These are phyloP conservation scores for Odontamblyopus lacepedii DNA, from an alignment of 2,797 vertebrate genomes.

Conservation along the genomic window DNA sequence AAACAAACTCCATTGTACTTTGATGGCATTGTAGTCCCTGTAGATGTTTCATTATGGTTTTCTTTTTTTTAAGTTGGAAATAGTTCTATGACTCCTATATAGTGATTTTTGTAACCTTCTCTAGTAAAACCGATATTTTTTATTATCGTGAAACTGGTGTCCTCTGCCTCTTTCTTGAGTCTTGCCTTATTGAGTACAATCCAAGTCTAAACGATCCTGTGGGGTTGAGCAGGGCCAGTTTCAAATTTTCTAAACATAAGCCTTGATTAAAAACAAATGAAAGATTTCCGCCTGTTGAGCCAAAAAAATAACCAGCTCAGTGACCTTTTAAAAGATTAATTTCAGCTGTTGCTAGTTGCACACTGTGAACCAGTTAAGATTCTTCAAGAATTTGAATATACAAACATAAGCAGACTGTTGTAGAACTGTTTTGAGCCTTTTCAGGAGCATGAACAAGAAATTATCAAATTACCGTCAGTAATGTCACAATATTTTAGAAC, in stretches of 20 bases:
- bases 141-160: constrained; percentile 93
- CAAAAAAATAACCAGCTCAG: neutral
- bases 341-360: too few species aligned
- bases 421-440: too few species aligned
- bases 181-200: neutral
- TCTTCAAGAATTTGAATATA: too few species aligned
- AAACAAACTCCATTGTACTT: constrained; percentile 80
- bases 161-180: constrained; percentile 80
- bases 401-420: too few species aligned
- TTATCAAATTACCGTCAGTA: too few species aligned
- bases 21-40: constrained; percentile 81
- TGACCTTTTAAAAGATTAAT: neutral
- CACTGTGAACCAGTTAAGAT: neutral
- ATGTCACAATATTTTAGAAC: too few species aligned
- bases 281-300: too few species aligned
- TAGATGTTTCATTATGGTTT: constrained; percentile 82
- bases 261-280: neutral
- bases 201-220: neutral
- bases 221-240: neutral
- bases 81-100: constrained; percentile 82
- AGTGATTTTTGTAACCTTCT: constrained; percentile 99
- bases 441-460: too few species aligned
- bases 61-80: constrained; percentile 75
- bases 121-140: constrained; percentile 99
- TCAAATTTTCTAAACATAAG: neutral